A percentile compares a stretch with the other conserved stretches of the same genome.
phyloP scores from a whole-genome alignment of 1,140 invertebrate genomes.

The Drosophila athabasca region DNA sequence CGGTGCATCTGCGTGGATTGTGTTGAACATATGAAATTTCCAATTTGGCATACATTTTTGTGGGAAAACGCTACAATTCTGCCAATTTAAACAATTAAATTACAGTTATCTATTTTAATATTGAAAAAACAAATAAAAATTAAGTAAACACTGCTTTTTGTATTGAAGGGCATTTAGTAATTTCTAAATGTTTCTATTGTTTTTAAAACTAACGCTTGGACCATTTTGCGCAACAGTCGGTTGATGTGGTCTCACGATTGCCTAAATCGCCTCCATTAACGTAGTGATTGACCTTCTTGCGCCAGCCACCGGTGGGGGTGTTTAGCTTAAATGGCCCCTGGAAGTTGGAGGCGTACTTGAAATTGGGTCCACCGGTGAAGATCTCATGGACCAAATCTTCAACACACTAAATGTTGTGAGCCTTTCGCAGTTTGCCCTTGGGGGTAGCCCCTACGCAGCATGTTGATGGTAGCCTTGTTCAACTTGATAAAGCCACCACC shows the following conservation, averaged over 20 bases:
- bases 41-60: too few relatives aligned
- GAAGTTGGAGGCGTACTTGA: slow-evolving; percentile 99
- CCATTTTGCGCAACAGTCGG: slow-evolving; percentile 96
- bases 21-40: too few relatives aligned
- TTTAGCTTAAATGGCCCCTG: slow-evolving; percentile 99
- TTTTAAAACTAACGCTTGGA: slow-evolving; percentile 87
- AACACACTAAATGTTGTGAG: slow-evolving; percentile 95
- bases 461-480: slow-evolving; percentile 97
- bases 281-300: slow-evolving; percentile 99
- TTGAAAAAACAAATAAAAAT: too few relatives aligned
- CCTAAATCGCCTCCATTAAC: slow-evolving; percentile 99
- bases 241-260: slow-evolving; percentile 99
- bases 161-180: slow-evolving; percentile 57
- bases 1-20: too few relatives aligned
- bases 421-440: slow-evolving; percentile 92
- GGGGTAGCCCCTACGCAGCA: slow-evolving; percentile 99
- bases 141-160: too few relatives aligned
- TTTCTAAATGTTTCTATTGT: slow-evolving; percentile 66
- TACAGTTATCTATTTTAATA: too few relatives aligned
- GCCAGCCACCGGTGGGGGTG: slow-evolving; percentile 99
- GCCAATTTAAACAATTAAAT: slow-evolving; percentile 1
- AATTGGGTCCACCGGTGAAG: slow-evolving; percentile 95
- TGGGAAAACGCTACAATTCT: not conserved
- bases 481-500: slow-evolving; percentile 97
- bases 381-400: slow-evolving; percentile 99